A percentile compares a stretch with the other conserved stretches of the same genome.
Evolutionary conservation across 2,113 vertebrate species (phyloP).

Genomic region (Calyptommatus sinebrachiatus): DNA sequence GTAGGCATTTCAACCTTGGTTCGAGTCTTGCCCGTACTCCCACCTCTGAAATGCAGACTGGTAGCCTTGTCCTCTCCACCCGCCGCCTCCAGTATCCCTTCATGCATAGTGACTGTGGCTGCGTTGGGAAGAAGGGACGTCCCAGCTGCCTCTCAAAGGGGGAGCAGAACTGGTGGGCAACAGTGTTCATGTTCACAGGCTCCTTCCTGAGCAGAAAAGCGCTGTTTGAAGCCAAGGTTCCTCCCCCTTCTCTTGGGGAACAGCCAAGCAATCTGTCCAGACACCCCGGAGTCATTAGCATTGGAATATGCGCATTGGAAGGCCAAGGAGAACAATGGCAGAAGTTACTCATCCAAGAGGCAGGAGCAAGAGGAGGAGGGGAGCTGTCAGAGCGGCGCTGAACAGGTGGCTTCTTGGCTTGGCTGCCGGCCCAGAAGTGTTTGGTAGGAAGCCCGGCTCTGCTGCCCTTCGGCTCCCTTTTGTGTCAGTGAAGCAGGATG

Average conservation of each 20-base stretch:
- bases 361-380: neutral
- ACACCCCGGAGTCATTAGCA: constrained; percentile 65
- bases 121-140: too few species aligned
- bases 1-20: too few species aligned
- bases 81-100: neutral
- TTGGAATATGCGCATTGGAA: constrained; percentile 49
- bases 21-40: too few species aligned
- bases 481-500: neutral
- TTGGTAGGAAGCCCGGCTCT: neutral
- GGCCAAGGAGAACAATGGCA: constrained; percentile 32
- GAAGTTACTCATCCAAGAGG: constrained; percentile 7
- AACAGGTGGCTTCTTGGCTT: constrained; percentile 28
- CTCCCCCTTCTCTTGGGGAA: constrained; percentile 3
- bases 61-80: neutral
- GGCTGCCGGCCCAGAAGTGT: constrained; percentile 24
- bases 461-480: neutral
- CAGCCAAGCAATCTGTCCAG: constrained; percentile 38
- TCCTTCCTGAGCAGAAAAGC: constrained; percentile 1
- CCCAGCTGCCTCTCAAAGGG: neutral
- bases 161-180: neutral
- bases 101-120: too few species aligned
- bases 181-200: constrained; percentile 11
- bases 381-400: constrained; percentile 10
- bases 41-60: neutral
- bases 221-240: neutral